These are phyloP conservation scores for Nineta flava DNA, from an alignment of 2,888 invertebrate genomes.

Conservation along the genomic window DNA sequence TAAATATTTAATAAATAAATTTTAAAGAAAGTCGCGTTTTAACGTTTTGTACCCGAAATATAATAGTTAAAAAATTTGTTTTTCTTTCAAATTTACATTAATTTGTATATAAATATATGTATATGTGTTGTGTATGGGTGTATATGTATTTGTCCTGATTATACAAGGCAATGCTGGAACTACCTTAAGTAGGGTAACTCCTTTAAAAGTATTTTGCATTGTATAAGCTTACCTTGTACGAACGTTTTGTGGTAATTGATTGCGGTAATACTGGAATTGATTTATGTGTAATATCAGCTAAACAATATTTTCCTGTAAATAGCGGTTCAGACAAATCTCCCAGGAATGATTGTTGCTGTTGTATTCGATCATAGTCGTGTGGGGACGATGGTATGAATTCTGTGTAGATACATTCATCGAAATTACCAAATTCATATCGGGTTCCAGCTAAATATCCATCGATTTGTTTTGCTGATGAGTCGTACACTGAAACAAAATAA, in stretches of 20 bases:
- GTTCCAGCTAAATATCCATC: constrained; percentile 50
- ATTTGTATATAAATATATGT: too few relatives aligned
- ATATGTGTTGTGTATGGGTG: too few relatives aligned
- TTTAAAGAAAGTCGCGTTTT: too few relatives aligned
- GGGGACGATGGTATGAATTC: not conserved
- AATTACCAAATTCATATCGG: constrained; percentile 55
- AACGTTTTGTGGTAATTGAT: not conserved
- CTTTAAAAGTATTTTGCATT: too few relatives aligned
- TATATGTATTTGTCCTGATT: too few relatives aligned
- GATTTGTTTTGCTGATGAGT: constrained; percentile 53
- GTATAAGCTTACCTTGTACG: not conserved
- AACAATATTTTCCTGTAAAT: constrained; percentile 48
- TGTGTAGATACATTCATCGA: constrained; percentile 47
- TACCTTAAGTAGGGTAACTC: too few relatives aligned
- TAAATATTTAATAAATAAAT: too few relatives aligned
- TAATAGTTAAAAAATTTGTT: too few relatives aligned
- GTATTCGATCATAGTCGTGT: too few relatives aligned
- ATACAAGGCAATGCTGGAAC: too few relatives aligned
- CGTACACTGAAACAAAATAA: constrained; percentile 42
- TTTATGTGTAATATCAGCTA: constrained; percentile 31
- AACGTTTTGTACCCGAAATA: too few relatives aligned
- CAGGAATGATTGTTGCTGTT: constrained; percentile 2
- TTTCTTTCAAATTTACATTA: too few relatives aligned
- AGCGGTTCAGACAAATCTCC: constrained; percentile 19
- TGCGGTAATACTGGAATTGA: not conserved